Evolutionary conservation across 2,797 vertebrate species (phyloP).

Genomic region (Onychomys torridus): DNA sequence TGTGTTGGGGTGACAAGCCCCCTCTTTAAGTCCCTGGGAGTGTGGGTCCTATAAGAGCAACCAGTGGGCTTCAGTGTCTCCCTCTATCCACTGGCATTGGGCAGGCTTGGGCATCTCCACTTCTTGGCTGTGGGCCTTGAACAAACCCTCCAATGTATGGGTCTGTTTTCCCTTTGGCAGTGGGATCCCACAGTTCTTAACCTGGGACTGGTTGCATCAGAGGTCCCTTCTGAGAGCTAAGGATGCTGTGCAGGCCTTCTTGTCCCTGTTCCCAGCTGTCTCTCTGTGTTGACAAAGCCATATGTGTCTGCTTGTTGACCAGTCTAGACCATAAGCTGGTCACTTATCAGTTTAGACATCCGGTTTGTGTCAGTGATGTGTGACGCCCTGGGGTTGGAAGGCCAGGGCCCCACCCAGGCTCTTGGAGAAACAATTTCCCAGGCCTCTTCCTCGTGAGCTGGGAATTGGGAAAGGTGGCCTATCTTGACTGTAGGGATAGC

Average conservation of each 20-base stretch:
- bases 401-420: neutral
- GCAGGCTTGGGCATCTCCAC: rapidly evolving
- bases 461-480: neutral
- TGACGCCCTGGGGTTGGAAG: neutral
- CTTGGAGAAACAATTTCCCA: neutral
- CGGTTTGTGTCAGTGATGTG: neutral
- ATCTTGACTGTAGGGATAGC: neutral
- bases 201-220: rapidly evolving
- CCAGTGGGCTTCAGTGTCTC: too few species aligned
- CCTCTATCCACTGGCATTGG: neutral
- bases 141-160: neutral
- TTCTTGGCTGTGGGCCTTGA: neutral
- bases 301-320: too few species aligned
- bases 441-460: rapidly evolving
- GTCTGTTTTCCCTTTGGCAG: neutral
- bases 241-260: neutral
- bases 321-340: neutral
- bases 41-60: neutral
- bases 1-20: neutral
- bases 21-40: neutral
- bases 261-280: neutral
- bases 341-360: too few species aligned
- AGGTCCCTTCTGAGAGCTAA: neutral
- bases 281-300: neutral
- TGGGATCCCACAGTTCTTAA: rapidly evolving